Percentiles rank a stretch among this genome's conserved stretches.
Conservation (phyloP, 2,797 vertebrate genomes). For the Lycodopsis pacificus region DNA sequence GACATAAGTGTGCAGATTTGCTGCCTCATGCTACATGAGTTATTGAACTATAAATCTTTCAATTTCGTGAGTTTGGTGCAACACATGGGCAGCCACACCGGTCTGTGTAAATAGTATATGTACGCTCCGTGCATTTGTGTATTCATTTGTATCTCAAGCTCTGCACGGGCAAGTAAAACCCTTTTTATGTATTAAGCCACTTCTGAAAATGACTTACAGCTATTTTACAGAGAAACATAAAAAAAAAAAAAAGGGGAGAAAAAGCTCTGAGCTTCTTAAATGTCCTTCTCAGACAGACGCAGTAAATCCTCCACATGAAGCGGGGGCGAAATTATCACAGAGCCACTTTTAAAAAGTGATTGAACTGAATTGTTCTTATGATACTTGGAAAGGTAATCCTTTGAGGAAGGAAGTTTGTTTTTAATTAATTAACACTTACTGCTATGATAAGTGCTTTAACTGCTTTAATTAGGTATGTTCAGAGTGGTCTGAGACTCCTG, state of each 20-base stretch:
- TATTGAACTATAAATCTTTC: background rate
- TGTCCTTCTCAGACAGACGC: constrained; percentile 17
- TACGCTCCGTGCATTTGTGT: background rate
- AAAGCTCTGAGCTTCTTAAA: constrained; percentile 37
- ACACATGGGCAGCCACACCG: background rate
- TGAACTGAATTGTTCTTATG: constrained; percentile 14
- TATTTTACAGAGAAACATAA: constrained; percentile 29
- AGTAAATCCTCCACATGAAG: constrained; percentile 33
- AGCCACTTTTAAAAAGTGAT: constrained; percentile 11
- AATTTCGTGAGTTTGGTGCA: background rate
- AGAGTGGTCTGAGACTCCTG: constrained; percentile 16
- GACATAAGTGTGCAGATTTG: background rate
- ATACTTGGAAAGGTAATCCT: constrained; percentile 30
- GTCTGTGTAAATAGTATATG: background rate
- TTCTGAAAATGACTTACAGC: constrained; percentile 24
- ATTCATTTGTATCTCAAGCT: constrained; percentile 13
- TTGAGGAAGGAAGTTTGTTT: constrained; percentile 38
- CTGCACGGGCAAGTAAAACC: background rate
- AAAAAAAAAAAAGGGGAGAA: constrained; percentile 39
- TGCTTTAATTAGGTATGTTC: constrained; percentile 37
- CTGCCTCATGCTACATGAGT: background rate
- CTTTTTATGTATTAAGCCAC: background rate
- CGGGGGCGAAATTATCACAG: constrained; percentile 10
- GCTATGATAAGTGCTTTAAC: constrained; percentile 37
- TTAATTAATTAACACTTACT: constrained; percentile 55